Evolutionary conservation across 2,797 vertebrate genomes (phyloP), one percentile per base, ranked within the genome.

Genomic region (Synaphobranchus kaupii): DNA sequence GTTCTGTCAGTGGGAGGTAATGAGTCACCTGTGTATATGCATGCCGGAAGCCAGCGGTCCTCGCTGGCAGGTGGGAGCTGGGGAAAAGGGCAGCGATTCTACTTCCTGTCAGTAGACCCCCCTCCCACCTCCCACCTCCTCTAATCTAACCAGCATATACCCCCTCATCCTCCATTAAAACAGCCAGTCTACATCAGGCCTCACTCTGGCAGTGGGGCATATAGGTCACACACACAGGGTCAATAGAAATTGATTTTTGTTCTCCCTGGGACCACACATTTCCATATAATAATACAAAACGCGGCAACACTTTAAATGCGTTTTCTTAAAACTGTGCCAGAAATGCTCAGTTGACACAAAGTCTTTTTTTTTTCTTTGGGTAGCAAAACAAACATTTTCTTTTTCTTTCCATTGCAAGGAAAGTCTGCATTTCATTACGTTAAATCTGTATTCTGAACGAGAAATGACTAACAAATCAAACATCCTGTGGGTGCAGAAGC

Each of bases 201-300:
- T 22, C 25, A 85, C 76, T 84, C 60, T 90, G 86, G 58, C 68
- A 48, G 86, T 17, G 31, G 28, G 87, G 86, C 56, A 84, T 56
- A 47, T 15, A 68, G 71, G 88, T 88, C 89, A 89, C 68, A 84
- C 86, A 87, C 12, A 47, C 86, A 84, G 86, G 89, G 89, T 90
- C 88, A 88, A 83, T 85, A 86, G n/a, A 47, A 88, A 88, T 87
- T 60, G 90, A 88, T 86, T 86, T 73, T 17, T 85, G 58, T 83
- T 85, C 88, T 84, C 85, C 4, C 17, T 63, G 48, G 80, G 71
- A 47, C 31, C 6, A 17, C 88, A 50, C 56, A 89, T 87, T 50
- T 89, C 88, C 63, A 76, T 84, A 58, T 54, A 76, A 34, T 50
- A 71, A 47, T 47, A 48, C 20, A 28, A 71, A 84, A 20, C 15